phyloP scores from a whole-genome alignment of 2,888 invertebrate species.

The Oithona nana region DNA sequence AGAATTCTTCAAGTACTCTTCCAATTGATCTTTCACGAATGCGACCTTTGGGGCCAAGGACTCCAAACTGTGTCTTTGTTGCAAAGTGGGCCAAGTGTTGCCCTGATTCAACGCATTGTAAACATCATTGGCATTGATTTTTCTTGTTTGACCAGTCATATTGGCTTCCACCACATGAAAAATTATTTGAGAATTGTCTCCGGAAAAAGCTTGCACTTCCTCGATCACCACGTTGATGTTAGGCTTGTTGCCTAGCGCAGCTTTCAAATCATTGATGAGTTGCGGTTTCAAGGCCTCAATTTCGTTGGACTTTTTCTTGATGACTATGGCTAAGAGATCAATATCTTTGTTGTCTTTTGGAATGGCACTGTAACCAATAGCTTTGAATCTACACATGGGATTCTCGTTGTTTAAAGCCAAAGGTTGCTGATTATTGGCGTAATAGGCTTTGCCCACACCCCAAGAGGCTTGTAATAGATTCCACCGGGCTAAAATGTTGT shows the following conservation, averaged over 20 bases:
- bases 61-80: conserved; percentile 45
- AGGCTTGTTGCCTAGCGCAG: conserved; percentile 10
- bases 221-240: conserved; percentile 6
- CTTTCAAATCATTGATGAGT: not conserved
- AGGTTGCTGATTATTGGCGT: not conserved
- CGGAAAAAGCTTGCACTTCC: not conserved
- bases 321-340: conserved; percentile 65
- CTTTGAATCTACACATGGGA: conserved; percentile 25
- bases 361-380: conserved; percentile 75
- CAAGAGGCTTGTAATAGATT: conserved; percentile 79
- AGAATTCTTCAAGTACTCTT: conserved; percentile 74
- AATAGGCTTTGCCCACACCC: conserved; percentile 50
- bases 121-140: not conserved
- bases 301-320: conserved; percentile 33
- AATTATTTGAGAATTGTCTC: not conserved
- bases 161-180: not conserved
- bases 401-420: conserved; percentile 5
- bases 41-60: conserved; percentile 50
- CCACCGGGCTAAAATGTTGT: conserved; percentile 78
- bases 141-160: not conserved
- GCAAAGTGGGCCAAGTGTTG: conserved; percentile 48
- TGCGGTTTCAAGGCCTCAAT: not conserved
- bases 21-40: conserved; percentile 55
- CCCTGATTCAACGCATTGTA: conserved; percentile 35
- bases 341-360: conserved; percentile 73